These are phyloP conservation scores for Dendroctonus ponderosae DNA, from an alignment of 1,140 invertebrate genomes.

Conservation along the genomic window DNA sequence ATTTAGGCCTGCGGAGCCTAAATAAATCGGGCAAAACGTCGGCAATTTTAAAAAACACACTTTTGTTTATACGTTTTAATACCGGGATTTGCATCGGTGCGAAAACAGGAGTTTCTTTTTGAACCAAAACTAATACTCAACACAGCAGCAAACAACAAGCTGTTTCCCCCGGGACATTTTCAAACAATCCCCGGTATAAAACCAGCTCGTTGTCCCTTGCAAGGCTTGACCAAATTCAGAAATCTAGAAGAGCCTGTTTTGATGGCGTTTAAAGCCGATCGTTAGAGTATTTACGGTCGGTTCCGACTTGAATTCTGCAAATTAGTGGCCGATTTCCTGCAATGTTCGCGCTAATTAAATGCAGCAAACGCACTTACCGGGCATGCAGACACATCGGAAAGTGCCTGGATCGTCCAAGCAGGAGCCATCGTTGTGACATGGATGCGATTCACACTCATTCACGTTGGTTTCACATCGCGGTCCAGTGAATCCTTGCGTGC, in stretches of 20 bases:
- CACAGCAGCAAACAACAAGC: background rate
- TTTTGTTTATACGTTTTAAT: no score
- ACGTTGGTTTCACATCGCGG: conserved; percentile 89
- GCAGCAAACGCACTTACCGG: conserved; percentile 63
- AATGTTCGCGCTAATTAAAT: background rate
- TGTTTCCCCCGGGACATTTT: background rate
- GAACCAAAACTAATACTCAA: no score
- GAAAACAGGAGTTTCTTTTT: no score
- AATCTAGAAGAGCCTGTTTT: conserved; percentile 28
- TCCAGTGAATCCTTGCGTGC: conserved; percentile 87
- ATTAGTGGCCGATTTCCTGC: conserved; percentile 13
- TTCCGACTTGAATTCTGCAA: conserved; percentile 13
- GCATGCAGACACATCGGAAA: conserved; percentile 95
- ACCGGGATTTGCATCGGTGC: no score
- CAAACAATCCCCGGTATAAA: conserved; percentile 5
- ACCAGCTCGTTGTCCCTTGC: background rate
- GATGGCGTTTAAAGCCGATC: conserved; percentile 20
- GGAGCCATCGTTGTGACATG: conserved; percentile 91
- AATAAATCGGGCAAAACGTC: no score
- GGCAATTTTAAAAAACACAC: no score
- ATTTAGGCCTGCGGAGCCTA: no score
- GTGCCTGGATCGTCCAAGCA: conserved; percentile 93
- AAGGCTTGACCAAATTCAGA: conserved; percentile 34
- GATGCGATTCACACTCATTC: conserved; percentile 93
- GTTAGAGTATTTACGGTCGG: conserved; percentile 14